Evolutionary conservation across 2,113 vertebrate species (phyloP).

Genomic region (human): GRCh38 chr6:41286001-41286500

Average conservation of each 20-base stretch:
- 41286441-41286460: not conserved
- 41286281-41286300: not conserved
- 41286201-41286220: not conserved
- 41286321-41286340: not conserved
- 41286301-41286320: not conserved
- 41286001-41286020: not conserved
- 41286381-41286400: not conserved
- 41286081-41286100: not conserved
- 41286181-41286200: not conserved
- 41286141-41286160: not conserved
- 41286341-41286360: no score
- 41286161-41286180: not conserved
- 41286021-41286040: not conserved
- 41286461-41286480: not conserved
- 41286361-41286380: not conserved
- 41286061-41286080: not conserved
- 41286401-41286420: not conserved
- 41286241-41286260: not conserved
- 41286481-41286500: not conserved
- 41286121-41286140: not conserved
- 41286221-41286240: not conserved
- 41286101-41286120: rapidly evolving
- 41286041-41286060: not conserved
- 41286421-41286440: not conserved
- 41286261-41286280: not conserved